A percentile compares a stretch with the other conserved stretches of the same genome.
Conservation (phyloP, 2,888 invertebrate genomes). For the Papilio protenor region DNA sequence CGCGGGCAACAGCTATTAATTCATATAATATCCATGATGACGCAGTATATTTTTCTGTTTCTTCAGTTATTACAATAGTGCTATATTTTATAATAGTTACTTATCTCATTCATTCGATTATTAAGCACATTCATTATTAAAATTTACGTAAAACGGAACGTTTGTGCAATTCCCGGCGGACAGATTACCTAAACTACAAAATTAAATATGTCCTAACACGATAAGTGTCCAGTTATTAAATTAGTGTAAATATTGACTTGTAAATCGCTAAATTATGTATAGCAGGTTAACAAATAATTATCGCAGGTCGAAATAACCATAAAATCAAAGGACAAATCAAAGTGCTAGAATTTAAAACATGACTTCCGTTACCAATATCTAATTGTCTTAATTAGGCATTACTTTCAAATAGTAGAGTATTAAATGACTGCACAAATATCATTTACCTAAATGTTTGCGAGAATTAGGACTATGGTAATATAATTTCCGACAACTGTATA, state of each 20-base stretch:
- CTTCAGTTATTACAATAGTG: too few species aligned
- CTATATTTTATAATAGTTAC: too few species aligned
- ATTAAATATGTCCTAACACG: conserved; percentile 26
- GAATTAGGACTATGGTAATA: neutral
- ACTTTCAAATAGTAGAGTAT: neutral
- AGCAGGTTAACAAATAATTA: conserved; percentile 21
- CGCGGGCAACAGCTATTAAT: too few species aligned
- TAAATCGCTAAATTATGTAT: conserved; percentile 30
- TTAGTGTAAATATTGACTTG: conserved; percentile 25
- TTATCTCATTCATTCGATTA: too few species aligned
- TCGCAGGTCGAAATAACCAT: conserved; percentile 24
- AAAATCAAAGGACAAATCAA: conserved; percentile 28
- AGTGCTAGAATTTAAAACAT: conserved; percentile 14
- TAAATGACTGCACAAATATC: neutral
- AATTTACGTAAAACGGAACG: conserved; percentile 11
- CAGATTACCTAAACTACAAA: neutral
- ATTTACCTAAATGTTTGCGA: neutral
- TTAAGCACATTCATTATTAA: neutral
- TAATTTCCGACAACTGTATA: too few species aligned
- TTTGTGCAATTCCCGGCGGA: conserved; percentile 9
- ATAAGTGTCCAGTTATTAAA: conserved; percentile 34
- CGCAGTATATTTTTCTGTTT: too few species aligned
- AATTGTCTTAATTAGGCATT: neutral
- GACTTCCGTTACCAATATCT: neutral
- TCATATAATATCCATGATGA: too few species aligned